phyloP scores from a whole-genome alignment of 2,888 invertebrate species.

The Beris chalybata region DNA sequence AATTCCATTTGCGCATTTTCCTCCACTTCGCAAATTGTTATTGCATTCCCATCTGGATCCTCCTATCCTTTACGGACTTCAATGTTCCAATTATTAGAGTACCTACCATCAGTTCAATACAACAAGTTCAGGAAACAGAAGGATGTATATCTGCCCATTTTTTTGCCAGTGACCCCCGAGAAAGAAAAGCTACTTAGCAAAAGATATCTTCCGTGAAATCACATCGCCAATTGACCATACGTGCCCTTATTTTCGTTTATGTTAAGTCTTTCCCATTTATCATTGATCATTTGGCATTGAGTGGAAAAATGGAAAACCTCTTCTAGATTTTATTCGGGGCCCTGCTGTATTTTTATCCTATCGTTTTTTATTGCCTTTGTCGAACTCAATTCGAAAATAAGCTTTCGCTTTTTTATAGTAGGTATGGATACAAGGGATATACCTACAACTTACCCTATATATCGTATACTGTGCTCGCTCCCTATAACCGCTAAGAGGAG shows the following conservation, averaged over 20 bases:
- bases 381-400: slow-evolving; percentile 25
- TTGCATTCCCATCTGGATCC: no score
- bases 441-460: no score
- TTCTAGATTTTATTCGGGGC: not conserved
- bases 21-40: no score
- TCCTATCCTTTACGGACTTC: no score
- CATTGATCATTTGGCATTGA: slow-evolving; percentile 24
- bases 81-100: no score
- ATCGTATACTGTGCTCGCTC: no score
- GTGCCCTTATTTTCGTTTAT: slow-evolving; percentile 30
- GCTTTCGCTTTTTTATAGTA: slow-evolving; percentile 30
- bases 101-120: no score
- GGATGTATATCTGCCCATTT: no score
- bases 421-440: not conserved
- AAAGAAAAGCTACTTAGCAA: slow-evolving; percentile 28
- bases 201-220: slow-evolving; percentile 32
- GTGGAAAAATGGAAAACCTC: slow-evolving; percentile 11
- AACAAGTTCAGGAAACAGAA: no score
- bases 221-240: slow-evolving; percentile 31
- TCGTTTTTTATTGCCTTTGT: slow-evolving; percentile 25
- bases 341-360: slow-evolving; percentile 9
- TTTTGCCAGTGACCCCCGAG: not conserved
- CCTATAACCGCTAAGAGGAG: not conserved
- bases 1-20: no score
- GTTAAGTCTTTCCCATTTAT: slow-evolving; percentile 27